Evolutionary conservation across 2,797 vertebrate species (phyloP).

Genomic region (Danio jaintianensis): DNA sequence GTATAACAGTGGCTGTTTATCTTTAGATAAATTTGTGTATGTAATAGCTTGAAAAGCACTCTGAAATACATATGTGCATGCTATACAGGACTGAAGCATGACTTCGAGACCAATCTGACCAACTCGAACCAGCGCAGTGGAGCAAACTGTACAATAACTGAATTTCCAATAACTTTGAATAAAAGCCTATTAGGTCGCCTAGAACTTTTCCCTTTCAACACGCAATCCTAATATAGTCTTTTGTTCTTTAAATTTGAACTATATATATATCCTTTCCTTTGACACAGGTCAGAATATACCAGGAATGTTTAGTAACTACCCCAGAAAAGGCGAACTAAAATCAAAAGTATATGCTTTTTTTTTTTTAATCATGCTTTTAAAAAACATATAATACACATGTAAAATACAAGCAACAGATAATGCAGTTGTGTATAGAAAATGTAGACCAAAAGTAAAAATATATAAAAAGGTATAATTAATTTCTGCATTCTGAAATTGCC

Average conservation of each 20-base stretch:
- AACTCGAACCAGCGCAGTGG: background rate
- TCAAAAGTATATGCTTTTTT: conserved; percentile 41
- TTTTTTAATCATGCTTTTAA: conserved; percentile 58
- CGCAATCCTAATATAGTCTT: conserved; percentile 34
- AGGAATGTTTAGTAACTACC: conserved; percentile 64
- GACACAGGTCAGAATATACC: conserved; percentile 56
- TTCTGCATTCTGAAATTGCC: conserved; percentile 61
- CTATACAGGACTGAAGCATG: conserved; percentile 45
- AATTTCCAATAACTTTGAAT: conserved; percentile 58
- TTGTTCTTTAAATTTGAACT: conserved; percentile 53
- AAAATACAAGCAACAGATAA: conserved; percentile 60
- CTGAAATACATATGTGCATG: conserved; percentile 12
- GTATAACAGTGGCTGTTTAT: conserved; percentile 61
- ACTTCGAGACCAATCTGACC: conserved; percentile 14
- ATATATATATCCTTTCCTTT: conserved; percentile 59
- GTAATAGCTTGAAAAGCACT: conserved; percentile 40
- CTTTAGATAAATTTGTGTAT: conserved; percentile 62
- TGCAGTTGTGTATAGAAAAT: conserved; percentile 51
- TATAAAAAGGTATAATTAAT: conserved; percentile 79
- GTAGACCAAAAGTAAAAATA: conserved; percentile 61
- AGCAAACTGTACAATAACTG: background rate
- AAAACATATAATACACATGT: conserved; percentile 72
- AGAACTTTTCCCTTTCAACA: conserved; percentile 51
- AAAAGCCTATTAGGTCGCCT: conserved; percentile 53
- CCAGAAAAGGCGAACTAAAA: conserved; percentile 57